Evolutionary conservation across 2,113 vertebrate genomes (phyloP).

Genomic region (Callorhinus ursinus): DNA sequence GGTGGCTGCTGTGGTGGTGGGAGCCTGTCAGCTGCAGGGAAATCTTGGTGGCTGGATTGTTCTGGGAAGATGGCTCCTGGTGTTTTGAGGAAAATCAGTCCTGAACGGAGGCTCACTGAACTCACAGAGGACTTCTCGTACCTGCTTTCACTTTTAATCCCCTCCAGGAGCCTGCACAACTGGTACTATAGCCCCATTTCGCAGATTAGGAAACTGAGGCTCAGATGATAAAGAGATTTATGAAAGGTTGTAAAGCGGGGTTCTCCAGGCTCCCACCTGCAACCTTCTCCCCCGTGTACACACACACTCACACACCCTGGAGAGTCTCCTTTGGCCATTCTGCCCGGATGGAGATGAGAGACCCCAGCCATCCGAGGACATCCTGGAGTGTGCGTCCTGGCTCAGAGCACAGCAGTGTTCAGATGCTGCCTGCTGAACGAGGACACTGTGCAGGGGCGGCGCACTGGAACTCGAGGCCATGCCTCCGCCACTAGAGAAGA

Average conservation of each 20-base stretch:
- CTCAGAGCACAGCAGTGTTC: neutral
- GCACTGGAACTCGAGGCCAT: neutral
- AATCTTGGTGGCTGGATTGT: slow-evolving; percentile 50
- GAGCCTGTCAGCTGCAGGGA: slow-evolving; percentile 84
- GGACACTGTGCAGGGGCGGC: neutral
- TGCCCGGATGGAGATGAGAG: neutral
- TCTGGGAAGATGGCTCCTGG: slow-evolving; percentile 49
- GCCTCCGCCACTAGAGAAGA: neutral
- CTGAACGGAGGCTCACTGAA: neutral
- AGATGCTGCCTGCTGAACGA: neutral
- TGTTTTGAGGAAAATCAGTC: neutral
- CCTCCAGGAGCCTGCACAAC: neutral
- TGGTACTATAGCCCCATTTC: neutral
- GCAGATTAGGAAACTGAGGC: slow-evolving; percentile 46
- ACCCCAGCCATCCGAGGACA: neutral
- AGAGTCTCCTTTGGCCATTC: neutral
- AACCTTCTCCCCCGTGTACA: neutral
- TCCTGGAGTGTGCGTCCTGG: neutral
- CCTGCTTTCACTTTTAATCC: neutral
- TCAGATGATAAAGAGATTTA: neutral
- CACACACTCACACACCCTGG: neutral
- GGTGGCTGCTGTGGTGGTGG: slow-evolving; percentile 88
- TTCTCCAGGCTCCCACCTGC: neutral
- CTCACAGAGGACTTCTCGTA: neutral
- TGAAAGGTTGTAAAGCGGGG: neutral